A percentile compares a stretch with the other conserved stretches of the same genome.
Evolutionary conservation across 2,113 vertebrate genomes (phyloP).

Genomic region (Morone chrysops): DNA sequence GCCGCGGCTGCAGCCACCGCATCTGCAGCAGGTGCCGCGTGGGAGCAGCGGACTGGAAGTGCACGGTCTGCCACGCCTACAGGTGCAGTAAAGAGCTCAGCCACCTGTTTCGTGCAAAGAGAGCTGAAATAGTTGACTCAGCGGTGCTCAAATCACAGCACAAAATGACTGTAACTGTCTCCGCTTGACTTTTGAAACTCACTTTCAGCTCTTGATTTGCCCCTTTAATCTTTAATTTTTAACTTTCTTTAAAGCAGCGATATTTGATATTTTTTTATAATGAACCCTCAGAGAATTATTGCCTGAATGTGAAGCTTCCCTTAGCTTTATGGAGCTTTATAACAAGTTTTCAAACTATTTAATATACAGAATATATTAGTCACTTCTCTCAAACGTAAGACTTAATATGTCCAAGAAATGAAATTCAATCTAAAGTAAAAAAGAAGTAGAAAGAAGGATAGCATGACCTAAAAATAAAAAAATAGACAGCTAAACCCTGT

Average conservation of each 20-base stretch:
- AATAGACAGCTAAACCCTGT: too few relatives aligned
- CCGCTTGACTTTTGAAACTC: not conserved
- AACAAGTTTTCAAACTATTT: too few relatives aligned
- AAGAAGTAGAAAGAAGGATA: not conserved
- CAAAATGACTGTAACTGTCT: not conserved
- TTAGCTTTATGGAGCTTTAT: too few relatives aligned
- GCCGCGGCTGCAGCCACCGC: slow-evolving; percentile 91
- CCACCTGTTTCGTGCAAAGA: not conserved
- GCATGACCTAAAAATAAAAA: not conserved
- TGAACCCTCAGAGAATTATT: too few relatives aligned
- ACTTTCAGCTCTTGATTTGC: too few relatives aligned
- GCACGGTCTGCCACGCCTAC: slow-evolving; percentile 90
- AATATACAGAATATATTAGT: too few relatives aligned
- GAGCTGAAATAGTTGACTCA: not conserved
- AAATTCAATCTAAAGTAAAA: not conserved
- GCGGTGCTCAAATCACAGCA: not conserved
- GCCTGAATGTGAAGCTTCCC: too few relatives aligned
- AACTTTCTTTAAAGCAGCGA: not conserved
- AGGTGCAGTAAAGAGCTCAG: slow-evolving; percentile 75
- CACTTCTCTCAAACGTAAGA: not conserved
- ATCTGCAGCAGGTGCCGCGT: slow-evolving; percentile 90
- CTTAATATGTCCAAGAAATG: not conserved
- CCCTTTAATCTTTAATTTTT: slow-evolving; percentile 1
- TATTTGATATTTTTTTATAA: not conserved
- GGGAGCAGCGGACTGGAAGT: slow-evolving; percentile 85